Base-by-base conservation (phyloP, 2,113 vertebrate genomes). In the Argyrosomus japonicus region DNA sequence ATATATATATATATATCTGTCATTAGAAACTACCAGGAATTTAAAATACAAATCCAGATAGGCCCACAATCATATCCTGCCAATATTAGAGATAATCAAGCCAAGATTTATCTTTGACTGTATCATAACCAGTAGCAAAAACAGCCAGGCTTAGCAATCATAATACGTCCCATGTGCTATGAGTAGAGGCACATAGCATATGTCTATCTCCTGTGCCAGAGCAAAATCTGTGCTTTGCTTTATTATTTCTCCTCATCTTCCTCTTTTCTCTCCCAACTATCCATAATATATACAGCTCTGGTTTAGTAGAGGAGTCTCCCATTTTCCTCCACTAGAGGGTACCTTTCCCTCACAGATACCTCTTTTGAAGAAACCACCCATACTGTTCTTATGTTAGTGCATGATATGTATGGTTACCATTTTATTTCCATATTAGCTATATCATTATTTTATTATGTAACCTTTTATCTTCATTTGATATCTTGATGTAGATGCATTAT, bases 301-400 rank as follows among this genome's bases (percentile, higher is more conserved):
- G 54, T 12, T 13, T 5, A 72, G 9, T 4, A 14, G 48, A 58
- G 3, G 13, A 48, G 3, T 21, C 32, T 64, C 50, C 27, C 8
- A 13, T 32, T 13, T n/a, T 23, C 5, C 0, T 12, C 87, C 92
- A 91, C 83, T 54, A 92, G 92, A 75, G 75, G 88, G 82, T 4
- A n/a, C n/a, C 0, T 25, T 72, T 85, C 0, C 17, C 68, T 63
- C 65, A 85, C 73, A 73, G 11, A 80, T 29, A 21, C 12, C 3
- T 36, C 19, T 13, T 51, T 0, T 8, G 15, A 1, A 15, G 21
- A 25, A 21, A 71, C 6, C n/a, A n/a, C 15, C 23, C 13, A 43
- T 10, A 11, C 13, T 25, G 51, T 4, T 3, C 19, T 21, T 17
- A 8, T 57, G 14, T 21, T 10, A 43, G n/a, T 53, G 13, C 18